Conservation (phyloP, 2,113 vertebrate genomes). For the Megaceryle torquata region DNA sequence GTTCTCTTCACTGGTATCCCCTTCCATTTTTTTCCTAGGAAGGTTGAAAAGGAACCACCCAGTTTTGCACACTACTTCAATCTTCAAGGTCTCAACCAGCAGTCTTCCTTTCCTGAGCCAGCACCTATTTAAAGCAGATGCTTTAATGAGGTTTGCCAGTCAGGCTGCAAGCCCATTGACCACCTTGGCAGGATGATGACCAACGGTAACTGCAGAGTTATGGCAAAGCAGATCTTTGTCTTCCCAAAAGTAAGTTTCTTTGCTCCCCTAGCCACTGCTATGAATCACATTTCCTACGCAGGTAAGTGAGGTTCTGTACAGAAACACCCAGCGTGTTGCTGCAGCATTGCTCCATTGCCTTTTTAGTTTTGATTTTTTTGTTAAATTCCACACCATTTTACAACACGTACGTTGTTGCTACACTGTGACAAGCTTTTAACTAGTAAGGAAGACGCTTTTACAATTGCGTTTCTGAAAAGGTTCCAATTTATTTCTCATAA, state of each 20-base stretch:
- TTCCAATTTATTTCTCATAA: slow-evolving; percentile 59
- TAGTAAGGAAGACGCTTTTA: slow-evolving; percentile 26
- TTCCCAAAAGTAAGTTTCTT: not conserved
- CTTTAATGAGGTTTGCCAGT: not conserved
- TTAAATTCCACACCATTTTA: slow-evolving; percentile 15
- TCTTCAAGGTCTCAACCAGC: not conserved
- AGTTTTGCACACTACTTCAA: not conserved
- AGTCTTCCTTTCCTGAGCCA: not conserved
- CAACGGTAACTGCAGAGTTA: not conserved
- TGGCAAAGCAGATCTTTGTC: not conserved
- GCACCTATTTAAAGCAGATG: not conserved
- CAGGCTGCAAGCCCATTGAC: not conserved
- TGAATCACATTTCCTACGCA: not conserved
- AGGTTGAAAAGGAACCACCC: not conserved
- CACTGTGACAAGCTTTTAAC: slow-evolving; percentile 44
- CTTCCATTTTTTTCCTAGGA: not conserved
- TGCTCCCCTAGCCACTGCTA: not conserved
- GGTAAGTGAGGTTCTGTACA: not conserved
- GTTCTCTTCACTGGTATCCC: not conserved
- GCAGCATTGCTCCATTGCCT: not conserved
- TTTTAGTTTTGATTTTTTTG: slow-evolving; percentile 1
- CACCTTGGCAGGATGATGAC: not conserved
- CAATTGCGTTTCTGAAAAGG: slow-evolving; percentile 27
- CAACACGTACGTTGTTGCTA: not conserved
- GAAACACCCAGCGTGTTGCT: not conserved